Evolutionary conservation across 1,140 invertebrate species (phyloP).

Genomic region (Rhagoletis zephyria): DNA sequence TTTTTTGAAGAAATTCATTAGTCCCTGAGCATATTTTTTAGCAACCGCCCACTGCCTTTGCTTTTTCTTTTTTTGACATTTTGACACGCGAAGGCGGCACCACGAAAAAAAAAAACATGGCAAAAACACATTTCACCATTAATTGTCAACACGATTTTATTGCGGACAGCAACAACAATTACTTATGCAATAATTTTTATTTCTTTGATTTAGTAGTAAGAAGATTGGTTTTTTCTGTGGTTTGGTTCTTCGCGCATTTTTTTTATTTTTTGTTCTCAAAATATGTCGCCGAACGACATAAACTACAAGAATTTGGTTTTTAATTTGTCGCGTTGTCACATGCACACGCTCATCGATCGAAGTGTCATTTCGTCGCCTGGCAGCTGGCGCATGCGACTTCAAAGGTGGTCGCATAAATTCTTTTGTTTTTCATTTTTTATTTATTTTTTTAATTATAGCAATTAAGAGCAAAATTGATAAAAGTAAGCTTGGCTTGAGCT

Average conservation of each 20-base stretch:
- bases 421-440: not conserved
- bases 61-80: not conserved
- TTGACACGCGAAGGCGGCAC: slow-evolving; percentile 16
- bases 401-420: not conserved
- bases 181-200: not conserved
- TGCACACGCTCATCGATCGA: not conserved
- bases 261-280: too few relatives aligned
- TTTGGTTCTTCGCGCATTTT: too few relatives aligned
- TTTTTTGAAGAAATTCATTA: not conserved
- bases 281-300: slow-evolving; percentile 70
- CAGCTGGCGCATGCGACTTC: not conserved
- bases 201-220: not conserved
- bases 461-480: not conserved
- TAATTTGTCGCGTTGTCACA: slow-evolving; percentile 65
- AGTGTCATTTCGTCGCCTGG: not conserved
- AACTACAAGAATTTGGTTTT: slow-evolving; percentile 69
- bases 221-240: too few relatives aligned
- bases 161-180: not conserved
- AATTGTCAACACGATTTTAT: slow-evolving; percentile 67
- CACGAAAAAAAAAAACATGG: slow-evolving; percentile 62
- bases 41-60: not conserved
- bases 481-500: too few relatives aligned
- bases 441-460: not conserved
- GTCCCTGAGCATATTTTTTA: not conserved
- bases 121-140: slow-evolving; percentile 72